These are phyloP conservation scores for Minunthozetes semirufus DNA, from an alignment of 2,888 invertebrate genomes.

Conservation along the genomic window DNA sequence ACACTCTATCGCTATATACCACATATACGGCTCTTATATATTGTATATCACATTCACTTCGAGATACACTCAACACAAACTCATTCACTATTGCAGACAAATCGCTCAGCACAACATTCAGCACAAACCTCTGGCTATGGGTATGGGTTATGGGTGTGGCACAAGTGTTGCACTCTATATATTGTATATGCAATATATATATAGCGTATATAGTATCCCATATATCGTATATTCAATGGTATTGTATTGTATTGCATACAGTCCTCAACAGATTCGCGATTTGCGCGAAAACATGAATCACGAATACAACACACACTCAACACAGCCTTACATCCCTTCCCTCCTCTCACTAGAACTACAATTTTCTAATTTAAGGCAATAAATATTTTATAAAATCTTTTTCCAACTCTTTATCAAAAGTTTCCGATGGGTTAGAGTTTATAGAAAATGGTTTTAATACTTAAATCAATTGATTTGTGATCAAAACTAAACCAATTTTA, in stretches of 20 bases:
- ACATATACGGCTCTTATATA: background rate
- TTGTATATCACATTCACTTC: background rate
- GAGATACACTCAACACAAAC: too few relatives aligned
- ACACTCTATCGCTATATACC: slow-evolving; percentile 1
- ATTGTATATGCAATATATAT: background rate
- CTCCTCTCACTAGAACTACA: background rate
- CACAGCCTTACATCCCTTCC: background rate
- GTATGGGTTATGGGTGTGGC: slow-evolving; percentile 19
- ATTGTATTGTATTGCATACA: background rate
- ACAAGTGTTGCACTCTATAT: slow-evolving; percentile 21
- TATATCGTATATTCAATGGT: too few relatives aligned
- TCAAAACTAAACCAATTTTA: background rate
- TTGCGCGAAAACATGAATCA: too few relatives aligned
- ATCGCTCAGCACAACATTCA: background rate
- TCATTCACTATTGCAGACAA: slow-evolving; percentile 14
- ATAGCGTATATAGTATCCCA: background rate
- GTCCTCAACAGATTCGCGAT: background rate
- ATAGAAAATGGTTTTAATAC: too few relatives aligned
- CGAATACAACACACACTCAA: background rate
- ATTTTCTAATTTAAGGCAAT: background rate
- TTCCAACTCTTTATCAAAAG: too few relatives aligned
- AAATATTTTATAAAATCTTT: too few relatives aligned
- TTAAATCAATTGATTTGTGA: background rate
- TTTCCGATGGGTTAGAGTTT: too few relatives aligned
- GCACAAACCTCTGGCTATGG: background rate